phyloP scores from a whole-genome alignment of 2,113 vertebrate species.

The Periophthalmus modestus region DNA sequence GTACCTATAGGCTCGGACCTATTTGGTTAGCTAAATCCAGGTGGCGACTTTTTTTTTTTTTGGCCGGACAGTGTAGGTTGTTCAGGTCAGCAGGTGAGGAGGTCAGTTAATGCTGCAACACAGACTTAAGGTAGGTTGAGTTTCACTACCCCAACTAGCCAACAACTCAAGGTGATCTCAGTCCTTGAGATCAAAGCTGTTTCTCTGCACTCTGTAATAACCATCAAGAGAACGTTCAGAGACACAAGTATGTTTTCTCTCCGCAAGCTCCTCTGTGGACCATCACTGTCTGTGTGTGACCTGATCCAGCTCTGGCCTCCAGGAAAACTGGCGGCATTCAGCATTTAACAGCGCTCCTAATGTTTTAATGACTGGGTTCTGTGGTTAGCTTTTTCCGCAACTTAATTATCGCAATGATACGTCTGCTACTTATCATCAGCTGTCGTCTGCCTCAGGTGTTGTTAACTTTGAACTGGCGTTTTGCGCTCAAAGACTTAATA shows the following conservation, averaged over 20 bases:
- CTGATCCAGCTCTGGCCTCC: background rate
- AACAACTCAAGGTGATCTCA: background rate
- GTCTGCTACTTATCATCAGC: background rate
- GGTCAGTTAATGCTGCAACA: too few species aligned
- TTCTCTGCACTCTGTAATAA: background rate
- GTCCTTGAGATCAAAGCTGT: background rate
- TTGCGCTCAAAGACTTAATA: too few species aligned
- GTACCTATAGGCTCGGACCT: too few species aligned
- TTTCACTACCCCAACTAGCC: too few species aligned
- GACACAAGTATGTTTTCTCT: background rate
- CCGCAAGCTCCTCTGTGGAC: background rate
- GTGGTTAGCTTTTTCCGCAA: background rate
- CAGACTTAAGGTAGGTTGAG: too few species aligned
- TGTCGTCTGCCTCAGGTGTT: background rate
- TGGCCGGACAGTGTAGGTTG: too few species aligned
- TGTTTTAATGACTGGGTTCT: background rate
- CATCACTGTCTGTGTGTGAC: background rate
- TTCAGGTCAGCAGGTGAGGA: too few species aligned
- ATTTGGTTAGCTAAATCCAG: too few species aligned
- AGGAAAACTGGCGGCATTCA: background rate
- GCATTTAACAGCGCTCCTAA: background rate
- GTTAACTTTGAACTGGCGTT: background rate
- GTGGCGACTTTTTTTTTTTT: too few species aligned
- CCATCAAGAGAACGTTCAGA: background rate
- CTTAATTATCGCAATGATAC: background rate